Base-by-base conservation (phyloP, 2,888 invertebrate genomes). In the Machimus atricapillus region DNA sequence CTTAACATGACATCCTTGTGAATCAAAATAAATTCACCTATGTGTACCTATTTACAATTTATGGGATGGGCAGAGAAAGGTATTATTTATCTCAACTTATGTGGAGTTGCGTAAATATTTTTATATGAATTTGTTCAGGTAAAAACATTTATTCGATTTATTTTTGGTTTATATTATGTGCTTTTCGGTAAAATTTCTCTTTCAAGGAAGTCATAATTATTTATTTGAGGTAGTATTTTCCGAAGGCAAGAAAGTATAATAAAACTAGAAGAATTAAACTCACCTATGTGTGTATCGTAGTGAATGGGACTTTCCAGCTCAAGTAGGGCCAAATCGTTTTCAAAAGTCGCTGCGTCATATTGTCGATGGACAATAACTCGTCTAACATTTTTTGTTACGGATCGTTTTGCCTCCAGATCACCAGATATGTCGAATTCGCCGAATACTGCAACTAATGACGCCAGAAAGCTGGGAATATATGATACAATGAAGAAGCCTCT, bases 361-460 rank as follows among this genome's bases (percentile, higher is more conserved):
- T 96, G 96, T 0, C 97, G 93, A 91, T 98, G 98, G 0, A 97
- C 97, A 85, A 98, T 96, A 52, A 98, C 97, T 43, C 97, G 93
- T 88, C 96, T 94, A 0, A 98, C 97, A 91, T 97, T 97, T 90
- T 96, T 95, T 46, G 97, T 96, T 0, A 97, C 93, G 0, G 97
- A 95, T 78, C 96, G 94, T 89, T 95, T 95, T 0, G 95, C 94
- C 90, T 98, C 97, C 89, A 96, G 93, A 90, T 97, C 97, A 0
- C 97, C 96, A 0, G 97, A 97, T 89, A 98, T 96, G 91, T 98
- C 98, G 91, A 96, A 97, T 91, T 98, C 98, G 0, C 98, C 98
- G 90, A 98, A 96, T 3, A 98, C 97, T 0, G 97, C 97, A 14
- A 98, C 96, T 88, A 98, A 93, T 0, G 97, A 97, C 0, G 98